These are phyloP conservation scores for Lepas anatifera DNA, from an alignment of 2,888 invertebrate genomes.

Conservation along the genomic window DNA sequence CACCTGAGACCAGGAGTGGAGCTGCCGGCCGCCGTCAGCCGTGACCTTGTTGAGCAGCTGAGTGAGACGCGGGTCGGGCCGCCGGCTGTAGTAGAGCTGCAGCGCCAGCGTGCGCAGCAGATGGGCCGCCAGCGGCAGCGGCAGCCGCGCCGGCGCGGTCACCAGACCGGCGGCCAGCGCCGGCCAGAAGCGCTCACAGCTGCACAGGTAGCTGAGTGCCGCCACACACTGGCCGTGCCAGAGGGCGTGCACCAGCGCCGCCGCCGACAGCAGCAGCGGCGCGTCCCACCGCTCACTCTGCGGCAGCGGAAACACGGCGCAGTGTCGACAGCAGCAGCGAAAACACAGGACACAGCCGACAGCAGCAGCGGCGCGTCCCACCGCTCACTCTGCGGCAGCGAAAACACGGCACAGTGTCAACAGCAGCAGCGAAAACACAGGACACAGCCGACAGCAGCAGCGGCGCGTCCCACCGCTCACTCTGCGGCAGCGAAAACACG, in stretches of 20 bases:
- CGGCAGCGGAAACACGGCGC: neutral
- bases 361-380: too few relatives aligned
- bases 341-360: too few relatives aligned
- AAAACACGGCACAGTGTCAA: too few relatives aligned
- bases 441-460: too few relatives aligned
- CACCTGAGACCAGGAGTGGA: neutral
- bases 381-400: too few relatives aligned
- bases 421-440: too few relatives aligned
- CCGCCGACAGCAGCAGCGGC: conserved; percentile 9
- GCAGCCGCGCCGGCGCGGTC: neutral
- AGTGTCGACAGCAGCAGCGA: too few relatives aligned
- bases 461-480: too few relatives aligned
- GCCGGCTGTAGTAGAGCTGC: neutral
- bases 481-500: too few relatives aligned
- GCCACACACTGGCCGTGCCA: neutral
- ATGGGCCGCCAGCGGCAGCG: conserved; percentile 3
- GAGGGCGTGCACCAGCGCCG: neutral
- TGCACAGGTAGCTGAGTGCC: neutral
- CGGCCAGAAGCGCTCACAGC: neutral
- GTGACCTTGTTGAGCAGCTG: neutral
- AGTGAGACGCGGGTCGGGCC: neutral
- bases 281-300: neutral
- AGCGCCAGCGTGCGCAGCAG: neutral
- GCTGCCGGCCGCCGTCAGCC: neutral
- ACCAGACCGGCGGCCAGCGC: neutral